Evolutionary conservation across 2,113 vertebrate genomes (phyloP).

Genomic region (Catharus bicknelli): DNA sequence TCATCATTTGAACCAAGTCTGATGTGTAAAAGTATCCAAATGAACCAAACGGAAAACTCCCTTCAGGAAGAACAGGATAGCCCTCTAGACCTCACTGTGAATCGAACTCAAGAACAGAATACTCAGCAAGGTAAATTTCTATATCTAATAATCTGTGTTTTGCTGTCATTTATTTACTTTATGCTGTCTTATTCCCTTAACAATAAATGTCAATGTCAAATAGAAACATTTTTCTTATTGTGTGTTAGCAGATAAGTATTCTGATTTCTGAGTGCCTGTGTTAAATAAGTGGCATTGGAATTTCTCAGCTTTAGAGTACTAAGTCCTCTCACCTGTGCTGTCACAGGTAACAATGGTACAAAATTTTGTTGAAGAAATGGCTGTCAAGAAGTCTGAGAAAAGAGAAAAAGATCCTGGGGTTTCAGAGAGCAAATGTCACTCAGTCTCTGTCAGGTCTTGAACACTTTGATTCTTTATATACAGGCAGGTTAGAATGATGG

Average conservation of each 20-base stretch:
- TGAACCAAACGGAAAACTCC: slow-evolving; percentile 80
- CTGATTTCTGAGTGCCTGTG: background rate
- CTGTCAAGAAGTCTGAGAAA: background rate
- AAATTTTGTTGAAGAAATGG: background rate
- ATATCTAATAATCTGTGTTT: background rate
- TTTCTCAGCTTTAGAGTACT: background rate
- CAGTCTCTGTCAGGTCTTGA: background rate
- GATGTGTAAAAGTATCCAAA: slow-evolving; percentile 79
- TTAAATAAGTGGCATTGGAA: background rate
- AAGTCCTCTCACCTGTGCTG: background rate
- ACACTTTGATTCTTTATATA: background rate
- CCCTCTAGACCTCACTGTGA: slow-evolving; percentile 96
- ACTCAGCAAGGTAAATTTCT: slow-evolving; percentile 84
- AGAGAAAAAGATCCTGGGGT: background rate
- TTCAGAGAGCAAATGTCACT: background rate
- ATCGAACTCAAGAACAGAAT: slow-evolving; percentile 83
- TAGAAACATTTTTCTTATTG: background rate
- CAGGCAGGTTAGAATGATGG: background rate
- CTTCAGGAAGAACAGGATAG: slow-evolving; percentile 87
- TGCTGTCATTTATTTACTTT: background rate
- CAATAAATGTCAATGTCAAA: background rate
- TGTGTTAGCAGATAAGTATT: background rate
- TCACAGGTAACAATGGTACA: background rate
- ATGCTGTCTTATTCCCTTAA: background rate
- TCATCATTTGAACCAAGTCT: slow-evolving; percentile 79